phyloP scores from a whole-genome alignment of 2,888 invertebrate genomes.

The Lasius platythorax region DNA sequence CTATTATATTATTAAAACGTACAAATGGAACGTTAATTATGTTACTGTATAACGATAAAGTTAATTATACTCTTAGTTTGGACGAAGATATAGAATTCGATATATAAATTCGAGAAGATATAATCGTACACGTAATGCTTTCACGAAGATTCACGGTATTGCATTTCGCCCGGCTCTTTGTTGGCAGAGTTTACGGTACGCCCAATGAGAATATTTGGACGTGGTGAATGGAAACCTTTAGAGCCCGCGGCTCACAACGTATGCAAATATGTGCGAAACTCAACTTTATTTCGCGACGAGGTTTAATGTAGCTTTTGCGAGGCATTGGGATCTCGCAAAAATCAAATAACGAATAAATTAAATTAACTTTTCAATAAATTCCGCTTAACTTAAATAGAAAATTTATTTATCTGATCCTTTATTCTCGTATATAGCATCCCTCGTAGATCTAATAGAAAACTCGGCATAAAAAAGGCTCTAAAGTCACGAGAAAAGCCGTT shows the following conservation, averaged over 20 bases:
- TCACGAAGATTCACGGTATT: constrained; percentile 42
- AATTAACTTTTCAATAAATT: constrained; percentile 46
- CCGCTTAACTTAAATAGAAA: constrained; percentile 11
- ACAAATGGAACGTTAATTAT: neutral
- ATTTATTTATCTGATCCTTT: neutral
- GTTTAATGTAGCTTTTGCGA: constrained; percentile 33
- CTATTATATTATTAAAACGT: constrained; percentile 1
- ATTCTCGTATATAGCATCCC: neutral
- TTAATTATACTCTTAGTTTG: constrained; percentile 26
- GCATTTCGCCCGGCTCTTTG: constrained; percentile 40
- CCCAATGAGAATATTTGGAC: constrained; percentile 52
- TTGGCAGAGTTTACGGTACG: constrained; percentile 43
- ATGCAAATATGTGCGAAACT: constrained; percentile 55
- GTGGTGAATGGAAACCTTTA: constrained; percentile 40
- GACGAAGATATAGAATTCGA: neutral
- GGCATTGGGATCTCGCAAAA: constrained; percentile 8
- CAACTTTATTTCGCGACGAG: constrained; percentile 48
- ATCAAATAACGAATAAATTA: constrained; percentile 53
- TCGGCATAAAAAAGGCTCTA: neutral
- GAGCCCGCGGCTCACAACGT: constrained; percentile 22
- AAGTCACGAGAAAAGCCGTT: neutral
- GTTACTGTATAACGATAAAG: neutral
- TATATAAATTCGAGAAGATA: constrained; percentile 27
- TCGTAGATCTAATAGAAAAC: neutral
- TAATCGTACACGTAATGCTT: constrained; percentile 13